Evolutionary conservation across 2,113 vertebrate species (phyloP).

Genomic region (Typhlomys cinereus): DNA sequence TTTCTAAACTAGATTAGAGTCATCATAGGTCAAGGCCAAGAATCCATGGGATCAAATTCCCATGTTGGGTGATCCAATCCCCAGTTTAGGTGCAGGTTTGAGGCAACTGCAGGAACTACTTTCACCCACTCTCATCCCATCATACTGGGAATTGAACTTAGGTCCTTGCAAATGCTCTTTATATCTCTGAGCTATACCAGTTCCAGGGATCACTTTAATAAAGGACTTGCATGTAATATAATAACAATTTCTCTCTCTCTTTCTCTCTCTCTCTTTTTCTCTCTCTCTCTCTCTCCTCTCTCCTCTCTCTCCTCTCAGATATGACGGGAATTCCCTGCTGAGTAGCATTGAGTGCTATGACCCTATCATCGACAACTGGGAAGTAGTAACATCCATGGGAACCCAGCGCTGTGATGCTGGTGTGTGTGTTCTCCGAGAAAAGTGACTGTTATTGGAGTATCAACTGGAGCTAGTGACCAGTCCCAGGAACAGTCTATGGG

Average conservation of each 20-base stretch:
- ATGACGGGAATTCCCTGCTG: slow-evolving; percentile 97
- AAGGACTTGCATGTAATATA: background rate
- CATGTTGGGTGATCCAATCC: background rate
- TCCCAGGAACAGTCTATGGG: slow-evolving; percentile 20
- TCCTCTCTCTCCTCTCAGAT: slow-evolving; percentile 83
- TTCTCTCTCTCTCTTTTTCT: slow-evolving; percentile 5
- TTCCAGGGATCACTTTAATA: background rate
- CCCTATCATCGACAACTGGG: slow-evolving; percentile 98
- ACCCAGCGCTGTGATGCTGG: slow-evolving; percentile 98
- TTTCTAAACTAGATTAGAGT: background rate
- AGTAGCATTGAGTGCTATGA: slow-evolving; percentile 99
- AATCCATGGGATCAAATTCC: background rate
- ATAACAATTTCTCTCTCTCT: background rate
- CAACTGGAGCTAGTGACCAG: slow-evolving; percentile 51
- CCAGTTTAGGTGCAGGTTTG: too few species aligned
- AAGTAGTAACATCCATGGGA: slow-evolving; percentile 98
- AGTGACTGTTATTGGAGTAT: slow-evolving; percentile 86
- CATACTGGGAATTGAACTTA: background rate
- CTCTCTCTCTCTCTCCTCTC: slow-evolving; percentile 11
- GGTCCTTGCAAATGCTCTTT: too few species aligned
- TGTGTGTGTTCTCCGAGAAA: slow-evolving; percentile 97
- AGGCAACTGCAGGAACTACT: background rate
- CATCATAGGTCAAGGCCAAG: background rate
- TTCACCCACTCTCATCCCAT: background rate
- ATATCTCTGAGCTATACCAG: too few species aligned